Evolutionary conservation across 2,113 vertebrate species (phyloP), one percentile per base, ranked within the genome.

Genomic region (Vulpes lagopus): DNA sequence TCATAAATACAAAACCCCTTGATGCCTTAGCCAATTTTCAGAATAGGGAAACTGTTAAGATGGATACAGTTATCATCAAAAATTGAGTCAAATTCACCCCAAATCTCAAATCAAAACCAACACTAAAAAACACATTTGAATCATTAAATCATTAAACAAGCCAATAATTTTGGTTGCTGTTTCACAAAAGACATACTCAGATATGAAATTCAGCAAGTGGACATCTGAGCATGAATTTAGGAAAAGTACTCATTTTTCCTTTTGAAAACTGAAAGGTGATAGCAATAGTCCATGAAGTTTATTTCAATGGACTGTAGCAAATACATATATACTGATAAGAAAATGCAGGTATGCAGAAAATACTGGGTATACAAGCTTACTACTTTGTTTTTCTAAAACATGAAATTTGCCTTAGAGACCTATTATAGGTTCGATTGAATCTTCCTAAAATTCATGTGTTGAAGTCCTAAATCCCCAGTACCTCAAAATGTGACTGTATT

Each of bases 111-210:
- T 94, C 81, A 80, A 30, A 83, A n/a, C 35, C 27, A 89, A 88
- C 43, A 82, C 84, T 89, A 88, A 85, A 62, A 80, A 59, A 57
- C 65, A 87, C 38, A 38, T 67, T 88, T 89, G 64, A 95, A 93
- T 80, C 23, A 19, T 49, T 76, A 83, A 93, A 79, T 91, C 57
- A 90, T 92, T 91, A 85, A 91, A 81, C 38, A 95, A 91, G 57
- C 17, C 43, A 96, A 62, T 69, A 80, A 96, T 62, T 89, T 74
- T 81, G 94, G 86, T 59, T 69, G 59, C 51, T 95, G 64, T 65
- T 43, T 92, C 59, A 65, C 3, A 65, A 95, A 93, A 93, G 80
- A 62, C 16, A 79, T 84, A 76, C 78, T 95, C 49, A 76, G 71
- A 95, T 30, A 94, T 55, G 32, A 23, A 67, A 91, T 80, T 94